A percentile compares a stretch with the other conserved stretches of the same genome.
Conservation (phyloP, 2,888 invertebrate species). For the Saturnia japonica region DNA sequence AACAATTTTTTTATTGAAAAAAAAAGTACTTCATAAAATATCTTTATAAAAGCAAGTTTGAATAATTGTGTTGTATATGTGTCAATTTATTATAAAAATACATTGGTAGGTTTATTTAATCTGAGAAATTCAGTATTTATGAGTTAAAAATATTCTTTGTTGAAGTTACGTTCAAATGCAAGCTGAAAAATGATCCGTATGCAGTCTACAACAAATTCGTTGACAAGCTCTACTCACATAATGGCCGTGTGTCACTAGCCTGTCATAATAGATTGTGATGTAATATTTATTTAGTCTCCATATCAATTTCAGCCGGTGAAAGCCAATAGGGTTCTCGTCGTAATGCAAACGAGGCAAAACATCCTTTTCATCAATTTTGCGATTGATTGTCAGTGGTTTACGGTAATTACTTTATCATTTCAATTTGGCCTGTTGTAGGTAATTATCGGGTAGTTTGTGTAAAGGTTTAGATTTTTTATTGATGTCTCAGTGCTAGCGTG, state of each 20-base stretch:
- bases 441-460: too few relatives aligned
- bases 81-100: too few relatives aligned
- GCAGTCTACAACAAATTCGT: neutral
- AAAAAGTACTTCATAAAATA: too few relatives aligned
- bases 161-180: too few relatives aligned
- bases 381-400: conserved; percentile 2
- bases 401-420: neutral
- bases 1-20: too few relatives aligned
- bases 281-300: conserved; percentile 57
- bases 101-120: too few relatives aligned
- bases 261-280: conserved; percentile 42
- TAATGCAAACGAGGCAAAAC: conserved; percentile 15
- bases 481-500: too few relatives aligned
- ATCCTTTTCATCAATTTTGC: conserved; percentile 13
- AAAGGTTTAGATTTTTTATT: too few relatives aligned
- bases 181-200: neutral
- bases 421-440: neutral
- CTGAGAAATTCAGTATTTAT: too few relatives aligned
- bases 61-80: too few relatives aligned
- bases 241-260: conserved; percentile 34
- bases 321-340: conserved; percentile 22
- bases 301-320: conserved; percentile 51
- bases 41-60: too few relatives aligned
- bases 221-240: neutral
- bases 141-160: too few relatives aligned